These are phyloP conservation scores for Caenorhabditis doughertyi DNA, from an alignment of 2,888 invertebrate genomes.

Conservation along the genomic window DNA sequence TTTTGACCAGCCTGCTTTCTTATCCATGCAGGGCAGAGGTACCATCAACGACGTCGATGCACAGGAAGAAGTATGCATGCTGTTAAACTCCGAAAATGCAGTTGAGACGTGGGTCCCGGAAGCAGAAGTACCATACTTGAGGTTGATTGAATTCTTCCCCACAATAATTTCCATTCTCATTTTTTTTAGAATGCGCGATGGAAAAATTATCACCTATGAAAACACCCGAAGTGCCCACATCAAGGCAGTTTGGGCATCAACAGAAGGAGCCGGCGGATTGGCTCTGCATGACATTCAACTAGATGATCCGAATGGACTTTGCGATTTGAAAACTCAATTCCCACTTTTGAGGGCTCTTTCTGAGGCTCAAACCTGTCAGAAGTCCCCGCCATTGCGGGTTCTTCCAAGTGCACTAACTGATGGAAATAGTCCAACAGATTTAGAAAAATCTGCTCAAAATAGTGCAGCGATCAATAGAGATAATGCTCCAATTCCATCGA, in stretches of 20 bases:
- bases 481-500: slow-evolving; percentile 22
- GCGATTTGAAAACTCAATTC: slow-evolving; percentile 51
- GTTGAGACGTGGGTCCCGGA: slow-evolving; percentile 28
- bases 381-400: no score
- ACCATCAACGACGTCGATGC: slow-evolving; percentile 37
- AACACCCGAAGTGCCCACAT: slow-evolving; percentile 34
- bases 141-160: neutral
- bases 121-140: slow-evolving; percentile 48
- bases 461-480: no score
- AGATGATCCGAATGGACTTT: slow-evolving; percentile 60
- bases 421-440: no score
- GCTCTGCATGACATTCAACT: slow-evolving; percentile 51
- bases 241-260: slow-evolving; percentile 60
- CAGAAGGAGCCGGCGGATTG: slow-evolving; percentile 46
- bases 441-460: no score
- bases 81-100: slow-evolving; percentile 2
- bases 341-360: slow-evolving; percentile 38
- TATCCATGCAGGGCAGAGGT: slow-evolving; percentile 29
- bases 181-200: slow-evolving; percentile 27
- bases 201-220: slow-evolving; percentile 54
- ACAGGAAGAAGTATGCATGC: slow-evolving; percentile 53
- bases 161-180: neutral
- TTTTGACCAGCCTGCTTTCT: slow-evolving; percentile 43
- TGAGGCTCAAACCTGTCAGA: slow-evolving; percentile 41
- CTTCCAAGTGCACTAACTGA: no score